Percentiles rank a stretch among this genome's conserved stretches.
phyloP scores from a whole-genome alignment of 2,797 vertebrate species.

The Galagoides demidoff region DNA sequence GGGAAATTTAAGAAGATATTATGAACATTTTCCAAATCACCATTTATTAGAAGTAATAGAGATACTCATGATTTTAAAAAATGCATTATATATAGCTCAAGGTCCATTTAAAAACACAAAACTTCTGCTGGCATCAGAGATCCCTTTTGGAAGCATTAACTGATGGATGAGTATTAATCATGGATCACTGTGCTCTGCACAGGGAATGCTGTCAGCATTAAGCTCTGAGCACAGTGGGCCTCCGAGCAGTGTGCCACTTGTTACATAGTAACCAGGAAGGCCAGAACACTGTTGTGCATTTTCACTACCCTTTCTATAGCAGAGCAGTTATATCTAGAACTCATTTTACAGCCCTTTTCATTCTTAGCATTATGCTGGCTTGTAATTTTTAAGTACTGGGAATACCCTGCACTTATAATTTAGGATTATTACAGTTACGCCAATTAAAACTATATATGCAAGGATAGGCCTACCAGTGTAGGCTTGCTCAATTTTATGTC shows the following conservation, averaged over 20 bases:
- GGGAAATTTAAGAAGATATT: background rate
- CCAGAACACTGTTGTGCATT: background rate
- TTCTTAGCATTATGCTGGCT: background rate
- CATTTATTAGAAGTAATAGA: background rate
- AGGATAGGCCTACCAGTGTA: background rate
- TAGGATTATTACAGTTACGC: background rate
- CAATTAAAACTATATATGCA: background rate
- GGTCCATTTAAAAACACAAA: constrained; percentile 32
- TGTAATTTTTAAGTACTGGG: background rate
- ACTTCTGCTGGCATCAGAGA: background rate
- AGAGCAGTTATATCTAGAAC: background rate
- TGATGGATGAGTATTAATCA: background rate
- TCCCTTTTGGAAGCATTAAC: background rate
- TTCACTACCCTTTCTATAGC: background rate
- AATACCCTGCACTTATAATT: background rate
- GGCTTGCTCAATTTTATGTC: constrained; percentile 1
- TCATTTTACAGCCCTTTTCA: background rate
- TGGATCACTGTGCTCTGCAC: background rate
- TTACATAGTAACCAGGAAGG: background rate
- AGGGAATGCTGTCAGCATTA: background rate
- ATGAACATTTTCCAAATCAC: background rate
- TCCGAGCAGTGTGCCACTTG: background rate
- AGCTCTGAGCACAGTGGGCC: background rate
- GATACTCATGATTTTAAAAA: background rate
- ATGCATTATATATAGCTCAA: background rate